A percentile compares a stretch with the other conserved stretches of the same genome.
phyloP scores from a whole-genome alignment of 1,140 invertebrate species.

The Nasonia giraulti region DNA sequence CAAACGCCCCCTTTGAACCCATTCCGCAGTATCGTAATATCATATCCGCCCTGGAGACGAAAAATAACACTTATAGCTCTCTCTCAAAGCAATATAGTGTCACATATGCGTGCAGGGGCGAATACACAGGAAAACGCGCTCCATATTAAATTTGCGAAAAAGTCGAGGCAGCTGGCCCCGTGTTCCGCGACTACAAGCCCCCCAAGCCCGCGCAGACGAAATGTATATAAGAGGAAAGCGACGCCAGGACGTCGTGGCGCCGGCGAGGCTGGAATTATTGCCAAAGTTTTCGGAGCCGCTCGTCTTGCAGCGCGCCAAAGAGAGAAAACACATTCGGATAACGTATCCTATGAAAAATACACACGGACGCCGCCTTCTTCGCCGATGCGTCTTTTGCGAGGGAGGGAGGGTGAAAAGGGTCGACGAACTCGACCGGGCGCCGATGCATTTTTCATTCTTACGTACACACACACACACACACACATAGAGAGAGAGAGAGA shows the following conservation, averaged over 20 bases:
- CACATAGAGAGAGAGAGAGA: too few relatives aligned
- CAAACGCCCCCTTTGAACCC: too few relatives aligned
- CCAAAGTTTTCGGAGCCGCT: conserved; percentile 41
- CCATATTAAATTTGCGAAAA: conserved; percentile 31
- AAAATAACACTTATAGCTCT: not conserved
- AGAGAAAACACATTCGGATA: not conserved
- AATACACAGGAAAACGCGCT: not conserved
- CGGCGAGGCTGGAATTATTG: conserved; percentile 37
- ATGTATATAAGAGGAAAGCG: not conserved
- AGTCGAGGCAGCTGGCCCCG: not conserved
- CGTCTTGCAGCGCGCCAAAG: not conserved
- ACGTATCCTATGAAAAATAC: conserved; percentile 39
- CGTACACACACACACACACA: too few relatives aligned
- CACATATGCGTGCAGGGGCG: not conserved
- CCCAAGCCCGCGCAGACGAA: not conserved
- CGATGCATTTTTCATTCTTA: conserved; percentile 10
- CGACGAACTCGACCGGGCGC: not conserved
- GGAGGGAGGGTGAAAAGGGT: not conserved
- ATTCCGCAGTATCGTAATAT: not conserved
- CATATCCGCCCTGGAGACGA: not conserved
- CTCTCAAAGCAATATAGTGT: not conserved
- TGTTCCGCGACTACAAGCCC: not conserved
- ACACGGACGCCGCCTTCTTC: not conserved
- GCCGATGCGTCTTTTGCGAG: not conserved
- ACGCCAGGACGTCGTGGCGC: conserved; percentile 43